A percentile compares a stretch with the other conserved stretches of the same genome.
phyloP scores from a whole-genome alignment of 2,888 invertebrate species.

The Drosophila acutilabella region DNA sequence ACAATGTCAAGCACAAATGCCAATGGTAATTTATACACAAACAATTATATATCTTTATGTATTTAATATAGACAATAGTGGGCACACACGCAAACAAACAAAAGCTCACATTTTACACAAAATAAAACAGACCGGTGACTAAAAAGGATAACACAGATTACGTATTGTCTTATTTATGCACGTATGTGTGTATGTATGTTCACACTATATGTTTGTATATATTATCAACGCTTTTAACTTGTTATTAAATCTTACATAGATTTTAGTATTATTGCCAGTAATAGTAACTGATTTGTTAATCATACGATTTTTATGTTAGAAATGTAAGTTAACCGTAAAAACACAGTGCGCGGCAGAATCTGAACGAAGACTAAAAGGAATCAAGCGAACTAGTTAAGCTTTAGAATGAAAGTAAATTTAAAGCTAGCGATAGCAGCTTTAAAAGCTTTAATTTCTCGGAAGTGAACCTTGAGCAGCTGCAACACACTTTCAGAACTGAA shows the following conservation, averaged over 20 bases:
- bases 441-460: slow-evolving; percentile 49
- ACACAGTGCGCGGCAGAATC: slow-evolving; percentile 30
- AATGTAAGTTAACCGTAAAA: not conserved
- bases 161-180: not conserved
- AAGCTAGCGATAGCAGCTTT: slow-evolving; percentile 50
- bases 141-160: slow-evolving; percentile 7
- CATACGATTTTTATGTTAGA: slow-evolving; percentile 1
- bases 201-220: slow-evolving; percentile 1
- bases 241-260: not conserved
- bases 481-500: slow-evolving; percentile 25
- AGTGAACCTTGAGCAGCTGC: slow-evolving; percentile 34
- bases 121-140: slow-evolving; percentile 9
- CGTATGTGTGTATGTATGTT: slow-evolving; percentile 6
- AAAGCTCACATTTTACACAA: not conserved
- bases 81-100: not conserved
- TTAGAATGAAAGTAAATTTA: slow-evolving; percentile 40
- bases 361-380: slow-evolving; percentile 50
- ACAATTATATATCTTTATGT: not conserved
- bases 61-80: not conserved
- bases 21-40: slow-evolving; percentile 2
- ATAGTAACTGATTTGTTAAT: not conserved
- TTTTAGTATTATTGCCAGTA: not conserved
- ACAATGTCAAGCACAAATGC: not conserved
- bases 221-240: not conserved
- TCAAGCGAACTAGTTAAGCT: slow-evolving; percentile 43